Conservation (phyloP, 23 tunicate species). For the Ciona savignyi region DNA sequence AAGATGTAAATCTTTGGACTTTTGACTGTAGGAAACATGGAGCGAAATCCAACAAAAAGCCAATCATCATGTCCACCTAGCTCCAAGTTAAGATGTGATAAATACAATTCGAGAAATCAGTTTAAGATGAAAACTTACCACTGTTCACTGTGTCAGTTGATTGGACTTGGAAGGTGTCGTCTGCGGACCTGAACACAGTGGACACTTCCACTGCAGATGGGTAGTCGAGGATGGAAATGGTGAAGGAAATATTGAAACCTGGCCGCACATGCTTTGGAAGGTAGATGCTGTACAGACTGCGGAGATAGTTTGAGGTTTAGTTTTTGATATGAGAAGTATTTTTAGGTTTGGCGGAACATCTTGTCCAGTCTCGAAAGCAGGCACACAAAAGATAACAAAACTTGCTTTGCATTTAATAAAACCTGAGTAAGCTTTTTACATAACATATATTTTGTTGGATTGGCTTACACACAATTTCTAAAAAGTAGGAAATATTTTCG, state of each 20-base stretch:
- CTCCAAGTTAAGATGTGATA: neutral
- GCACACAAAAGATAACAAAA: no score
- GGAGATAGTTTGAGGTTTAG: neutral
- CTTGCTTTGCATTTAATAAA: no score
- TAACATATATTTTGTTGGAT: no score
- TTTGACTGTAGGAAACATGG: no score
- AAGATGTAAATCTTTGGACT: no score
- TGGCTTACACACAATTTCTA: no score
- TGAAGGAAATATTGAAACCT: slow-evolving; percentile 41
- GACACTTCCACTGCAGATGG: slow-evolving; percentile 38
- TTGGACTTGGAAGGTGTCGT: slow-evolving; percentile 5
- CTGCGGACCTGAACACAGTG: slow-evolving; percentile 22
- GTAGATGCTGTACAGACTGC: slow-evolving; percentile 39
- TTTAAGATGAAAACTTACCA: slow-evolving; percentile 22
- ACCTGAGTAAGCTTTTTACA: no score
- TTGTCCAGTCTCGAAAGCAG: no score
- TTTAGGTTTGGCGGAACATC: neutral
- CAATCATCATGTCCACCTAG: no score
- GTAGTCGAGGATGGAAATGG: slow-evolving; percentile 17
- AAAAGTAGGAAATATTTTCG: no score
- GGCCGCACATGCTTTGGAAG: slow-evolving; percentile 63
- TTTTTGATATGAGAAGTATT: no score
- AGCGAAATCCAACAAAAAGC: no score
- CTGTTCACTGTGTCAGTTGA: slow-evolving; percentile 2
- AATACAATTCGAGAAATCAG: neutral